phyloP scores from a whole-genome alignment of 2,113 vertebrate species.

The Hyaena hyaena region DNA sequence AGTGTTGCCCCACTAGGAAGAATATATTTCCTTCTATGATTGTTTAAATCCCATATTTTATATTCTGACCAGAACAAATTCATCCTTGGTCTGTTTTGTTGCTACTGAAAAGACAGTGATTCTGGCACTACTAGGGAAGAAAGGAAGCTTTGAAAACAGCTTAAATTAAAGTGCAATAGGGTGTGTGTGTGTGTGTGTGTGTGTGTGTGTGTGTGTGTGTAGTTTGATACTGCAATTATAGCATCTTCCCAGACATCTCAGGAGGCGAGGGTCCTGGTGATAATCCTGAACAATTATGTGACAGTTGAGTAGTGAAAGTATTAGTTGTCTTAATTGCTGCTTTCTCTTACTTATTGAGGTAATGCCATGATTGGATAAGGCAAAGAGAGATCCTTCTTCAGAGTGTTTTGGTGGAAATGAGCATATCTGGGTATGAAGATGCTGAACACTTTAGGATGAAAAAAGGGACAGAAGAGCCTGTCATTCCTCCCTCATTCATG shows the following conservation, averaged over 20 bases:
- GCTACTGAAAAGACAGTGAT: background rate
- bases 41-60: background rate
- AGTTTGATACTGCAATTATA: background rate
- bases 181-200: background rate
- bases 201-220: background rate
- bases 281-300: background rate
- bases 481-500: background rate
- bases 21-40: background rate
- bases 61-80: background rate
- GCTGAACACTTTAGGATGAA: background rate
- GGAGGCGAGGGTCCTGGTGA: background rate
- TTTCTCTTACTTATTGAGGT: background rate
- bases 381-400: background rate
- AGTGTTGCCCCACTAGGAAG: background rate
- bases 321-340: background rate
- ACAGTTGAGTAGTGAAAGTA: background rate
- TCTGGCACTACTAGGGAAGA: background rate
- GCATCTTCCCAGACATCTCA: background rate
- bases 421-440: background rate
- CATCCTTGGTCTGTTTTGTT: background rate
- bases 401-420: background rate
- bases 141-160: background rate
- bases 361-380: background rate
- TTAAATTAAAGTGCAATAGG: background rate
- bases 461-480: background rate